Evolutionary conservation across 2,113 vertebrate species (phyloP).

Genomic region (Porphyrio hochstetteri): DNA sequence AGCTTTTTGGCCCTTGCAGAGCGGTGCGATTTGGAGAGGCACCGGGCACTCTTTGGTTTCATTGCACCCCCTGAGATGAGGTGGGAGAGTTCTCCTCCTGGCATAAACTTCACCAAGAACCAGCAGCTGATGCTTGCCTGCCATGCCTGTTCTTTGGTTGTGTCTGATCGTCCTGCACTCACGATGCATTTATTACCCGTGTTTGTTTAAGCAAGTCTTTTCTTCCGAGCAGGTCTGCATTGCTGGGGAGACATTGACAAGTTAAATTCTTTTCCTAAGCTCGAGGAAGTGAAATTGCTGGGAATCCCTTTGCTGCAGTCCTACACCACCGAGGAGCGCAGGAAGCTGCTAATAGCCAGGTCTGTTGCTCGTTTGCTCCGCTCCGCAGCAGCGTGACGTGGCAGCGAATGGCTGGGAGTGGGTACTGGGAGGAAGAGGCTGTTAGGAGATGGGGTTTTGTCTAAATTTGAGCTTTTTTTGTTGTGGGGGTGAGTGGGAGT

Average conservation of each 20-base stretch:
- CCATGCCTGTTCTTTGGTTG: not conserved
- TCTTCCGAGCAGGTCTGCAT: conserved; percentile 83
- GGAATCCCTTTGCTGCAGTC: conserved; percentile 92
- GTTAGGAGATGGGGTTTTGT: not conserved
- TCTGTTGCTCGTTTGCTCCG: conserved; percentile 28
- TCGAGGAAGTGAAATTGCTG: conserved; percentile 89
- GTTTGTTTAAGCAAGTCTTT: conserved; percentile 48
- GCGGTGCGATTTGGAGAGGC: not conserved
- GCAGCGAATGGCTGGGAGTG: not conserved
- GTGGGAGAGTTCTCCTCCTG: not conserved
- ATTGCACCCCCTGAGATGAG: accelerated
- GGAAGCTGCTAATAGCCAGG: conserved; percentile 90
- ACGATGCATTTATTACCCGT: not conserved
- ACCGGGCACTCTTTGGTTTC: not conserved
- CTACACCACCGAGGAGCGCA: conserved; percentile 88
- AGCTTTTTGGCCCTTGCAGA: not conserved
- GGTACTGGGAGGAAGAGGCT: not conserved
- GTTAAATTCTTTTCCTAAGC: conserved; percentile 92
- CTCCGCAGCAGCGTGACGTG: not conserved
- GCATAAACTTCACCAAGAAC: not conserved
- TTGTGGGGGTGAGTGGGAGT: not conserved
- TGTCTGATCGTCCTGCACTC: not conserved
- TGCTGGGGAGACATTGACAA: conserved; percentile 94
- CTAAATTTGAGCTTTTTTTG: not conserved
- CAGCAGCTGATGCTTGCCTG: not conserved